Evolutionary conservation across 2,888 invertebrate species (phyloP), one percentile per base, ranked within the genome.

Genomic region (Notodonta dromedarius): DNA sequence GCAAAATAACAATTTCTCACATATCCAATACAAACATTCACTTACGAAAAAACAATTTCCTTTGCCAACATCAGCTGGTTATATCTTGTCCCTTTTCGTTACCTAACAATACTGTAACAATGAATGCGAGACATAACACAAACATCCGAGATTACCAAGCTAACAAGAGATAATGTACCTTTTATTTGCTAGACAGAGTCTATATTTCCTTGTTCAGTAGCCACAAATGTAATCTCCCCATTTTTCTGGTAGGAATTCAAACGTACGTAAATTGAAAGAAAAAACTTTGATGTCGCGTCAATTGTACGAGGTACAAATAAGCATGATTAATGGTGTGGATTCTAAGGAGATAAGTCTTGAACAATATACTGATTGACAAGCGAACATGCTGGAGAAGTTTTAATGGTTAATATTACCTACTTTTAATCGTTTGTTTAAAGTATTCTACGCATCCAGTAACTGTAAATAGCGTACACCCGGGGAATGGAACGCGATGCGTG

Each of bases 221-320:
- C 61, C 46, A 63, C 61, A 65, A 72, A 61, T 60, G 71, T 70
- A 66, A 74, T 78, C 67, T 60, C 57, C 65, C 60, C 65, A 71
- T 74, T 74, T 24, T 75, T 66, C 62, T 65, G 67, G 64, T 66
- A 65, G 65, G 69, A 70, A 70, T 76, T 73, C 71, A 69, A 72
- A 76, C 67, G 67, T 66, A 68, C 69, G 70, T 72, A 67, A 67
- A 73, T 77, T 73, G 73, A 71, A 73, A 77, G 24, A 24, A 24
- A 24, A 78, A 71, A 70, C 76, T 76, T 78, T 72, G 73, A 74
- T 76, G 74, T 75, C 64, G 64, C 71, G n/a, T n/a, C 48, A 48
- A 73, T 73, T 72, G 70, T 76, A 62, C 66, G 55, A 58, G 60
- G 59, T 68, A 69, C 65, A 66, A 71, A 68, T 67, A 64, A n/a